These are phyloP conservation scores for Pseudomyrmex sp. DNA, from an alignment of 1,140 invertebrate genomes.

Conservation along the genomic window DNA sequence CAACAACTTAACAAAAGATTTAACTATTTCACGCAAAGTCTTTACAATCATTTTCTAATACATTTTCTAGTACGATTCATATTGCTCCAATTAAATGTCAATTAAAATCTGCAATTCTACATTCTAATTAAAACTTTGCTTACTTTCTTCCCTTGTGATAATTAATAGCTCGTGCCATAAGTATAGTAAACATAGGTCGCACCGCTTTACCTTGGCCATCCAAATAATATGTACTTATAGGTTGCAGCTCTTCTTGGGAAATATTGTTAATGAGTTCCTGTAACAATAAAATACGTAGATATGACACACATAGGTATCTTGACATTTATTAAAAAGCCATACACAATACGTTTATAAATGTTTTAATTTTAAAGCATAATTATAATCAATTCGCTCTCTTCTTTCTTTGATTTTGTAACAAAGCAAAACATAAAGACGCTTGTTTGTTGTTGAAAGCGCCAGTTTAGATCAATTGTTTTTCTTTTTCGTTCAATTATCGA, in stretches of 20 bases:
- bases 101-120: neutral
- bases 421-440: too few species aligned
- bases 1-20: neutral
- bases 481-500: too few species aligned
- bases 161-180: slow-evolving; percentile 97
- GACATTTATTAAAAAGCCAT: too few species aligned
- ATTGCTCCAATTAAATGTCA: neutral
- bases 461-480: too few species aligned
- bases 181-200: slow-evolving; percentile 95
- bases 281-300: slow-evolving; percentile 77
- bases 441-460: too few species aligned
- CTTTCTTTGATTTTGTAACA: too few species aligned
- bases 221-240: slow-evolving; percentile 97
- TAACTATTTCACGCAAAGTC: neutral
- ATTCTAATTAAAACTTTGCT: slow-evolving; percentile 73
- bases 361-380: too few species aligned
- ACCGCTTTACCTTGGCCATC: slow-evolving; percentile 98
- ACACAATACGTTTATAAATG: too few species aligned
- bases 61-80: neutral
- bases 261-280: slow-evolving; percentile 92
- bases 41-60: slow-evolving; percentile 8
- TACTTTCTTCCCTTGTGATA: slow-evolving; percentile 94
- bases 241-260: slow-evolving; percentile 92
- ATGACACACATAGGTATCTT: neutral
- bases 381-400: too few species aligned